These are phyloP conservation scores for Poliocrania exsul DNA, from an alignment of 2,797 vertebrate genomes.

Conservation along the genomic window DNA sequence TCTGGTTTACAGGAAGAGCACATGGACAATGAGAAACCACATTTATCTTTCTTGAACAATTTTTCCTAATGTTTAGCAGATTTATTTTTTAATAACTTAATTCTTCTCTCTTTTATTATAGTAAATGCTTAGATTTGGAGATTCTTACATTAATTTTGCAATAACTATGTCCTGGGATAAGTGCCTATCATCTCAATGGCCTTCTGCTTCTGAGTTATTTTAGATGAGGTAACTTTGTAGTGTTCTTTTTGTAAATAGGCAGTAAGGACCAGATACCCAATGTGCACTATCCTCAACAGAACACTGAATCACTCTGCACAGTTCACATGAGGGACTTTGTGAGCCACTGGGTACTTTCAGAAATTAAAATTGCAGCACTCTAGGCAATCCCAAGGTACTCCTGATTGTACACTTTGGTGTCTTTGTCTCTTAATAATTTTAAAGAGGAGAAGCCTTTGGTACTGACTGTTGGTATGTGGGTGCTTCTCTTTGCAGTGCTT, in stretches of 20 bases:
- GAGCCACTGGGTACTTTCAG: neutral
- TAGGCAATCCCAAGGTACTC: neutral
- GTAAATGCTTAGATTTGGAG: neutral
- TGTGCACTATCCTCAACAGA: neutral
- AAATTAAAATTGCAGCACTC: neutral
- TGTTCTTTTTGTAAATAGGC: neutral
- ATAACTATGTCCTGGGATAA: neutral
- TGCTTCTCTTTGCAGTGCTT: constrained; percentile 76
- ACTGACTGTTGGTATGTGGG: neutral
- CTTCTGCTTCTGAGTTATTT: neutral
- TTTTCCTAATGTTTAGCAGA: neutral
- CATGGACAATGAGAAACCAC: neutral
- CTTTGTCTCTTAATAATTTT: neutral
- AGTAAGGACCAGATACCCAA: neutral
- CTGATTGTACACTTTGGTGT: neutral
- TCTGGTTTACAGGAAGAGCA: neutral
- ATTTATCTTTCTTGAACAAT: neutral
- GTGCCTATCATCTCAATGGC: neutral
- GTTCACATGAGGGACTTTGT: neutral
- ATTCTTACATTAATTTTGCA: neutral
- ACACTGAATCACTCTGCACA: neutral
- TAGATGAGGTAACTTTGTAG: neutral
- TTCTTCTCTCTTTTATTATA: neutral
- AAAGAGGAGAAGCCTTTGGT: neutral
- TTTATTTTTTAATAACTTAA: constrained; percentile 9